Percentiles rank a stretch among this genome's conserved stretches.
Conservation (phyloP, 2,113 vertebrate species). For the Python bivittatus region DNA sequence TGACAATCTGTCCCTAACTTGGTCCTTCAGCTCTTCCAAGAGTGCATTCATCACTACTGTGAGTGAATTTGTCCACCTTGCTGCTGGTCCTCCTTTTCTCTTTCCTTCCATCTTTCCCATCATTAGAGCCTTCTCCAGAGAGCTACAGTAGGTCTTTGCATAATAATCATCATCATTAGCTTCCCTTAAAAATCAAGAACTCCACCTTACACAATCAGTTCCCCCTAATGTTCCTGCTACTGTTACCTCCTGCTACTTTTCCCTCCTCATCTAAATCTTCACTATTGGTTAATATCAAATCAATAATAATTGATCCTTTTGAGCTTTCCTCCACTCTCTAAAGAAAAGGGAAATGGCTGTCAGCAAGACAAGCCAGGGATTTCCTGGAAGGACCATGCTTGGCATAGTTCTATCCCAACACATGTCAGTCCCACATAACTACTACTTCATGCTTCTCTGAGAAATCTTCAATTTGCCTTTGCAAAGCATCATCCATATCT, state of each 20-base stretch:
- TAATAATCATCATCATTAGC: background rate
- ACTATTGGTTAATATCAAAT: background rate
- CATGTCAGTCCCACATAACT: background rate
- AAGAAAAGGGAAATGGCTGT: background rate
- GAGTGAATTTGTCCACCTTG: background rate
- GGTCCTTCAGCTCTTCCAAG: background rate
- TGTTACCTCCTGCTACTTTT: background rate
- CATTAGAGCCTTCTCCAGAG: background rate
- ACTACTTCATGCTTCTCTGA: background rate
- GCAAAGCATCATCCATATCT: background rate
- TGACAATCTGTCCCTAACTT: background rate
- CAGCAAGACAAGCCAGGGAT: background rate
- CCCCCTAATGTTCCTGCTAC: background rate
- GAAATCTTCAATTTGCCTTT: background rate
- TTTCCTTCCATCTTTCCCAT: background rate
- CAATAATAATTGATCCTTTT: background rate
- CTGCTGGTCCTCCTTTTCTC: background rate
- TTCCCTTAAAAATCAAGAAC: background rate
- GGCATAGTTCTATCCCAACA: background rate
- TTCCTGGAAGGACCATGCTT: background rate
- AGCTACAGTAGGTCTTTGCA: background rate
- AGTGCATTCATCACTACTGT: background rate
- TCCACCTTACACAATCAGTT: background rate
- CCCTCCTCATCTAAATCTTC: background rate
- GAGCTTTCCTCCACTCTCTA: background rate